Percentiles rank a stretch among this genome's conserved stretches.
These are phyloP conservation scores for Gnathonemus echidnorhynchus DNA, from an alignment of 2,113 vertebrate genomes.

Conservation along the genomic window DNA sequence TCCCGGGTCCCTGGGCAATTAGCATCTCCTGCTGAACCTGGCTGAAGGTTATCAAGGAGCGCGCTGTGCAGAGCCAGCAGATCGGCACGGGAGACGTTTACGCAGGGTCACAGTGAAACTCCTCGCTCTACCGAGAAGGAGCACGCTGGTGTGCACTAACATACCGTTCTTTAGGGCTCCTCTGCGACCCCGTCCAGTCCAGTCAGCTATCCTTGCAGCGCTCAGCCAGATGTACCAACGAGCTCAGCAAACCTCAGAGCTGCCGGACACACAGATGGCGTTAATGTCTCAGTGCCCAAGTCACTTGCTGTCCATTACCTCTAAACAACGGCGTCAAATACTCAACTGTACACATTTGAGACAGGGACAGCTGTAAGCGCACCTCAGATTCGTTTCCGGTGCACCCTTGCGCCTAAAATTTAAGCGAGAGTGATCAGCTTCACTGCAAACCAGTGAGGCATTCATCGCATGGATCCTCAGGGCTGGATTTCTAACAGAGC, in stretches of 20 bases:
- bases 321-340: not conserved
- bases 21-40: not conserved
- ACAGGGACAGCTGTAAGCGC: not conserved
- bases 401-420: not conserved
- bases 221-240: slow-evolving; percentile 7
- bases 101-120: not conserved
- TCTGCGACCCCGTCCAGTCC: not conserved
- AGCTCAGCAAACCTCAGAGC: not conserved
- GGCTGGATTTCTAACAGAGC: not conserved
- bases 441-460: not conserved
- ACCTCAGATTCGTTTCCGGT: not conserved
- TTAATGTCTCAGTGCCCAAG: not conserved
- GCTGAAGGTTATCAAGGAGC: not conserved
- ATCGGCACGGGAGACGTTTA: not conserved
- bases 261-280: not conserved
- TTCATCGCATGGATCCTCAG: not conserved
- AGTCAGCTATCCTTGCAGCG: not conserved
- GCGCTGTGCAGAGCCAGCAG: not conserved
- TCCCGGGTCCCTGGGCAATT: not conserved
- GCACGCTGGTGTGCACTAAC: not conserved
- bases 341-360: not conserved
- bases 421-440: not conserved
- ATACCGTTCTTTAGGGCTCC: not conserved
- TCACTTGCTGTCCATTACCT: not conserved
- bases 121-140: not conserved